These are phyloP conservation scores for Aleiodes sp. DNA, from an alignment of 1,140 invertebrate species.

Conservation along the genomic window DNA sequence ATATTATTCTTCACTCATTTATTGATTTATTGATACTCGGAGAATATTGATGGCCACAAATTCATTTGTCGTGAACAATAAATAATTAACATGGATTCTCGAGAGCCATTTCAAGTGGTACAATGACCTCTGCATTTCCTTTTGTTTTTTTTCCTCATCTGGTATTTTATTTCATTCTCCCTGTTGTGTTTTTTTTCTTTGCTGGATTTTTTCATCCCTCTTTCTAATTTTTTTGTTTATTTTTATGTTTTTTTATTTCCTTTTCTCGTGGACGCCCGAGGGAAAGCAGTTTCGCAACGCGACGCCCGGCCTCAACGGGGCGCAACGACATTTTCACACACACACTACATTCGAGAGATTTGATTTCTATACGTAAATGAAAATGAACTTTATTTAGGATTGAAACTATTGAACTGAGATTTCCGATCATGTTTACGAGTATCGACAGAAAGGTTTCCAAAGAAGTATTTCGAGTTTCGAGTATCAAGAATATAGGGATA, in stretches of 20 bases:
- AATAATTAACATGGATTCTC: not conserved
- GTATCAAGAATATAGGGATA: no score
- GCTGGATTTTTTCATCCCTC: slow-evolving; percentile 8
- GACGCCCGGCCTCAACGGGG: not conserved
- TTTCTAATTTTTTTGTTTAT: not conserved
- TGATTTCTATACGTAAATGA: no score
- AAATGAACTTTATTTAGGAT: no score
- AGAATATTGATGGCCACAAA: not conserved
- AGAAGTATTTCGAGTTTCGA: no score
- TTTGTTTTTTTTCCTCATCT: not conserved
- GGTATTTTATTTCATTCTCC: slow-evolving; percentile 2
- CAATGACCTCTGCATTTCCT: slow-evolving; percentile 2
- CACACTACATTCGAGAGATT: no score
- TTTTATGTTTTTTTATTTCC: not conserved
- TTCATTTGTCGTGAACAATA: not conserved
- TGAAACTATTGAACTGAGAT: no score
- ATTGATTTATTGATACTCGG: not conserved
- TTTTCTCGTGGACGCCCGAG: not conserved
- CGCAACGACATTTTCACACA: slow-evolving; percentile 4
- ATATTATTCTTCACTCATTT: no score
- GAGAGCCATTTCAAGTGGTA: slow-evolving; percentile 5
- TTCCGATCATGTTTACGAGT: no score
- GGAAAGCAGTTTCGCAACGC: not conserved
- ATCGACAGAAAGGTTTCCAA: no score
- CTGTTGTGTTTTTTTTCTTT: not conserved